A percentile compares a stretch with the other conserved stretches of the same genome.
Conservation (phyloP, 2,888 invertebrate species). For the Eupithecia vulgata region DNA sequence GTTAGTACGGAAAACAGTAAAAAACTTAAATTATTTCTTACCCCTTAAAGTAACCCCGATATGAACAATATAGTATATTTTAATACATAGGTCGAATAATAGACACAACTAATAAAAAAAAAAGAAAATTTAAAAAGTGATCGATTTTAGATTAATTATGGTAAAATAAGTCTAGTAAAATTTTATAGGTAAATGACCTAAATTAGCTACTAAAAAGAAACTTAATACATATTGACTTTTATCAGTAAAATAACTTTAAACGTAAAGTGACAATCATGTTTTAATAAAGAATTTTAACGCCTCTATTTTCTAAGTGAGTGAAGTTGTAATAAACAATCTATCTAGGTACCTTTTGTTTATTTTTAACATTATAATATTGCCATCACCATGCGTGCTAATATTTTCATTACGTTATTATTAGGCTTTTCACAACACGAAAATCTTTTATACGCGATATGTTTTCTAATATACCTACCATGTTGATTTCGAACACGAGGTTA, state of each 20-base stretch:
- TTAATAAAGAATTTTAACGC: background rate
- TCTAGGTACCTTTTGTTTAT: background rate
- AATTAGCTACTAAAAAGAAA: background rate
- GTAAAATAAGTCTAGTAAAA: background rate
- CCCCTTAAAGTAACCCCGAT: background rate
- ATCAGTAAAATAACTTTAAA: background rate
- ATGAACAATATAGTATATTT: background rate
- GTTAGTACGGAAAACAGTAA: background rate
- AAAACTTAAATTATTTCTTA: background rate
- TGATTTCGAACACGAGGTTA: background rate
- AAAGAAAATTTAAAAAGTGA: background rate
- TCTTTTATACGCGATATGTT: background rate
- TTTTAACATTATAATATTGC: background rate
- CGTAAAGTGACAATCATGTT: background rate
- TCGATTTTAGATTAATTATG: background rate
- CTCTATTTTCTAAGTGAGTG: background rate
- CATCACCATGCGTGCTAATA: background rate
- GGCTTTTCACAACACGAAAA: background rate
- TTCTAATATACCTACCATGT: background rate
- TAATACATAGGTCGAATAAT: background rate
- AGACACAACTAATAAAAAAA: background rate
- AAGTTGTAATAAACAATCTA: background rate
- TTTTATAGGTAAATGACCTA: background rate
- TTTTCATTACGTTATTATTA: background rate
- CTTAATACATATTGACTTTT: background rate